These are phyloP conservation scores for Pagrus major DNA, from an alignment of 2,113 vertebrate genomes.

Conservation along the genomic window DNA sequence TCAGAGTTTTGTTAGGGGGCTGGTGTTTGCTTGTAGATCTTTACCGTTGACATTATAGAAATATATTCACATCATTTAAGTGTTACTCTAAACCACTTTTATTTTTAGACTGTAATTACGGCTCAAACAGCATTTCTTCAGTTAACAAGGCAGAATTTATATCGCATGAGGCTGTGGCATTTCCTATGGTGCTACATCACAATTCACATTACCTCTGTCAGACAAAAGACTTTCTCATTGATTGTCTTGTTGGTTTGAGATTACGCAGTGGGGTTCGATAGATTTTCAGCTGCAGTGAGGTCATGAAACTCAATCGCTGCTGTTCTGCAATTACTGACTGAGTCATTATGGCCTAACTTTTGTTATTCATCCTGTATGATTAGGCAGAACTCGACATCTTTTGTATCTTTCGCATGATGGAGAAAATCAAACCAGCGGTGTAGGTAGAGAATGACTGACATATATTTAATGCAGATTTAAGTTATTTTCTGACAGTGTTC, in stretches of 20 bases:
- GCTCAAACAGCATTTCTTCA: background rate
- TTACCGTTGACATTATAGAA: no score
- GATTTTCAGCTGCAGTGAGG: conserved; percentile 59
- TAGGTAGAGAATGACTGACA: background rate
- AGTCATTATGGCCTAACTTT: conserved; percentile 40
- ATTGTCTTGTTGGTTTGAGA: conserved; percentile 66
- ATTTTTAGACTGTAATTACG: background rate
- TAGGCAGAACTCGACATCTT: conserved; percentile 1
- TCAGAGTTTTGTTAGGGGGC: conserved; percentile 14
- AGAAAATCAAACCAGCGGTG: conserved; percentile 1
- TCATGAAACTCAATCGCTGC: conserved; percentile 60
- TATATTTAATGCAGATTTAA: background rate
- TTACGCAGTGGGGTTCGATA: conserved; percentile 48
- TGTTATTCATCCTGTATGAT: conserved; percentile 29
- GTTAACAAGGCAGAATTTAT: background rate
- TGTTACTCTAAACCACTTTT: background rate
- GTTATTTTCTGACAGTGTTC: background rate
- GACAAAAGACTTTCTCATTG: conserved; percentile 59
- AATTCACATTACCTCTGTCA: conserved; percentile 45
- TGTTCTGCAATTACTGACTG: conserved; percentile 53
- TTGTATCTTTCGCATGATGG: background rate
- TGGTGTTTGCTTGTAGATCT: conserved; percentile 7
- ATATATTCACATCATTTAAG: no score
- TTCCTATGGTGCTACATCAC: conserved; percentile 18
- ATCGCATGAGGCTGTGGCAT: background rate